Evolutionary conservation across 1,140 invertebrate genomes (phyloP).

Genomic region (Gonatopus flavifemur): DNA sequence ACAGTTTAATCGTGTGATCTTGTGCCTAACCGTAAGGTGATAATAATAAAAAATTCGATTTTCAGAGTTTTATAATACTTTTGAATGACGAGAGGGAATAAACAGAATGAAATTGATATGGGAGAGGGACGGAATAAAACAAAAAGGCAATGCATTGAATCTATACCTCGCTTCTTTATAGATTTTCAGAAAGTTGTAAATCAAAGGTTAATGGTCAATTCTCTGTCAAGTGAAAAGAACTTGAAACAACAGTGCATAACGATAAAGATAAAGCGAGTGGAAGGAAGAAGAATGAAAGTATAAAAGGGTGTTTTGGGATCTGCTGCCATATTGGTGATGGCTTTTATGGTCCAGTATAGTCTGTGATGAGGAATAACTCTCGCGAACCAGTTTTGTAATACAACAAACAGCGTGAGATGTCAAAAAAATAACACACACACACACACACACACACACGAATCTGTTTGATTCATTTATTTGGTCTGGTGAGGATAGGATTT

Average conservation of each 20-base stretch:
- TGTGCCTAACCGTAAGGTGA: too few relatives aligned
- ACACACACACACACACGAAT: too few relatives aligned
- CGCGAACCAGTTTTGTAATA: slow-evolving; percentile 33
- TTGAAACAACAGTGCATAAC: slow-evolving; percentile 57
- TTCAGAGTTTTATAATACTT: too few relatives aligned
- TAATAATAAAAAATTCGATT: too few relatives aligned
- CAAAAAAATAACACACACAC: too few relatives aligned
- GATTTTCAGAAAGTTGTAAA: slow-evolving; percentile 59
- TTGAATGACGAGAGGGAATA: slow-evolving; percentile 5
- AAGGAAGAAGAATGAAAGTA: too few relatives aligned
- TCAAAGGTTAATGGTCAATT: slow-evolving; percentile 57
- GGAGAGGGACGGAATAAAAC: slow-evolving; percentile 29
- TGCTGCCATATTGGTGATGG: slow-evolving; percentile 14
- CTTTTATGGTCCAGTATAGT: slow-evolving; percentile 33
- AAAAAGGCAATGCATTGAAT: too few relatives aligned
- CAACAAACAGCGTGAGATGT: too few relatives aligned
- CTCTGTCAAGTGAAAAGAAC: slow-evolving; percentile 54
- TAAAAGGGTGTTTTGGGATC: slow-evolving; percentile 27
- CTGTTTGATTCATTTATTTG: too few relatives aligned
- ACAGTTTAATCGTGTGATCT: too few relatives aligned
- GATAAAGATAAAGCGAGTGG: slow-evolving; percentile 51
- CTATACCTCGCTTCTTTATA: slow-evolving; percentile 57
- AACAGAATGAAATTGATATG: slow-evolving; percentile 1
- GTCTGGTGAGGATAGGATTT: too few relatives aligned
- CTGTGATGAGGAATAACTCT: too few relatives aligned